These are phyloP conservation scores for Liasis olivaceus DNA, from an alignment of 2,797 vertebrate species.

Conservation along the genomic window DNA sequence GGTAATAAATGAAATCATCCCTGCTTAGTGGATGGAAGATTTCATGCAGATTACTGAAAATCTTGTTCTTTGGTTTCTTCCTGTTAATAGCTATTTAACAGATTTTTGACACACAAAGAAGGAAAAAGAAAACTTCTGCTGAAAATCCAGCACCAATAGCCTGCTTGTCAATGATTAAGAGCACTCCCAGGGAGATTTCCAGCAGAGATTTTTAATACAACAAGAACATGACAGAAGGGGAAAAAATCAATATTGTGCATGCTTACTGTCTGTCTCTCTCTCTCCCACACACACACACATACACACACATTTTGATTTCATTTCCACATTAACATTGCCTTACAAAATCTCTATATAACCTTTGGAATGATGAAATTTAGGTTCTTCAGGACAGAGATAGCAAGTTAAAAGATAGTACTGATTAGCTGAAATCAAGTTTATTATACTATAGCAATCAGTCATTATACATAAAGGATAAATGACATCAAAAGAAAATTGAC, in stretches of 20 bases:
- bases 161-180: neutral
- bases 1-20: neutral
- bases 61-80: neutral
- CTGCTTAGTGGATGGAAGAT: neutral
- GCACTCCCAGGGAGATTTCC: neutral
- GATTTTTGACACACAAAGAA: neutral
- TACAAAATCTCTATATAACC: neutral
- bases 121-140: neutral
- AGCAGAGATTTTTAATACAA: conserved; percentile 10
- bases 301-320: neutral
- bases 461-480: neutral
- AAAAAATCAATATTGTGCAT: neutral
- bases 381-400: neutral
- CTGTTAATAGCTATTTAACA: conserved; percentile 5
- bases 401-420: neutral
- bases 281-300: neutral
- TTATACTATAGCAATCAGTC: neutral
- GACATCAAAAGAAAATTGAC: neutral
- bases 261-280: neutral
- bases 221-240: neutral
- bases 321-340: neutral
- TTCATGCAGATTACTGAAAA: neutral
- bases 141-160: neutral
- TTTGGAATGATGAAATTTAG: neutral
- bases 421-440: neutral